Percentiles rank a stretch among this genome's conserved stretches.
Conservation (phyloP, 2,888 invertebrate species). For the Drosophila diplacantha region DNA sequence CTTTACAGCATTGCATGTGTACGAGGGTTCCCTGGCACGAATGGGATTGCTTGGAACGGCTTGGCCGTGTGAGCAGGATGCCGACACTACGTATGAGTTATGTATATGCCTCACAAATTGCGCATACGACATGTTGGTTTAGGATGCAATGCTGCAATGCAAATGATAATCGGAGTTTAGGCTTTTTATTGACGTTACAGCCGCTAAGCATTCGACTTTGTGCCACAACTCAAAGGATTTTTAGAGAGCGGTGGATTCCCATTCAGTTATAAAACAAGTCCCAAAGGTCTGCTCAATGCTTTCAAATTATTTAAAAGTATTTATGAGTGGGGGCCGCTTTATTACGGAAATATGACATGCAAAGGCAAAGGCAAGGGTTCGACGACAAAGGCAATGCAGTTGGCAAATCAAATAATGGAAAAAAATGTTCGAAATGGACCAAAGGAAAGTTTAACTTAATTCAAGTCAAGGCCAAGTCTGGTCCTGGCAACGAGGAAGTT, state of each 20-base stretch:
- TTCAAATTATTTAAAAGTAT: conserved; percentile 61
- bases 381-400: conserved; percentile 26
- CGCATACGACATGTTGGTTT: conserved; percentile 53
- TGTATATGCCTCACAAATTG: conserved; percentile 22
- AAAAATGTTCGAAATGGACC: conserved; percentile 38
- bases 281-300: conserved; percentile 51
- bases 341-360: conserved; percentile 45
- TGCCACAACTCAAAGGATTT: background rate
- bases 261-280: conserved; percentile 7
- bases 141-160: background rate
- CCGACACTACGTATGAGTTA: conserved; percentile 9
- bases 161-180: background rate
- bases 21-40: conserved; percentile 34
- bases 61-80: conserved; percentile 25
- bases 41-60: conserved; percentile 60
- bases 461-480: conserved; percentile 58
- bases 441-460: conserved; percentile 41
- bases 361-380: conserved; percentile 27
- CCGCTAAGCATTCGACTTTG: conserved; percentile 1
- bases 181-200: conserved; percentile 5
- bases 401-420: conserved; percentile 6
- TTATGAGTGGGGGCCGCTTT: conserved; percentile 2
- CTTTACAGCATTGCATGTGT: conserved; percentile 9
- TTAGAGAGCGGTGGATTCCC: conserved; percentile 21
- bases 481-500: conserved; percentile 16